A percentile compares a stretch with the other conserved stretches of the same genome.
Evolutionary conservation across 30 jellyfish, hydroid and myxozoan genomes (phyloP).

Genomic region (Hydractinia symbiolongicarpus): DNA sequence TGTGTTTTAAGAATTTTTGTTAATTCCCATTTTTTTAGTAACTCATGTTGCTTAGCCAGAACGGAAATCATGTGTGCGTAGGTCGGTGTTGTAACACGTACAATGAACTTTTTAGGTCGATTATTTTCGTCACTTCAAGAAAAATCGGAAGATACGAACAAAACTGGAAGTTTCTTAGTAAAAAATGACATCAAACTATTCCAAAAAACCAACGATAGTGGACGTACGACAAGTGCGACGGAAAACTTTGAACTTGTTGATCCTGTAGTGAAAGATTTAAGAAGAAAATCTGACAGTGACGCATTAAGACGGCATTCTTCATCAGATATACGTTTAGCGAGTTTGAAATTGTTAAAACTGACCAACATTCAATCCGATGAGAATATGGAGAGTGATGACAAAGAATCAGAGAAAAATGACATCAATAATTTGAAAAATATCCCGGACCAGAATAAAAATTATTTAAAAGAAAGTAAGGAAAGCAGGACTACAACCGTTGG

Average conservation of each 20-base stretch:
- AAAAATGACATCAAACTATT: slow-evolving; percentile 14
- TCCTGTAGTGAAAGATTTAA: neutral
- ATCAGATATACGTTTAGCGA: neutral
- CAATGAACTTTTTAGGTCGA: no score
- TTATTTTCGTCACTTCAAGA: neutral
- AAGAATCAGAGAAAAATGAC: neutral
- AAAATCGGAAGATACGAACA: neutral
- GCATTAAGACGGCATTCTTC: neutral
- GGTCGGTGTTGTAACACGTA: no score
- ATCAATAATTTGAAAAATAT: no score
- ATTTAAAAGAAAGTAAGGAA: no score
- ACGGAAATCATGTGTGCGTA: no score
- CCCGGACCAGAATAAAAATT: no score
- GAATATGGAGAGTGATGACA: neutral
- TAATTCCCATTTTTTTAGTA: no score
- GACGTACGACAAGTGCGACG: neutral
- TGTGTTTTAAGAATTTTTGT: no score
- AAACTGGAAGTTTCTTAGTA: neutral
- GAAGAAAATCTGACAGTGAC: slow-evolving; percentile 11
- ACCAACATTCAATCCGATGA: slow-evolving; percentile 5
- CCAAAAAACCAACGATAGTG: neutral
- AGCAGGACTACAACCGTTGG: no score
- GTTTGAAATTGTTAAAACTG: neutral
- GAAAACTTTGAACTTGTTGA: neutral
- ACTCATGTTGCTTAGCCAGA: no score